Evolutionary conservation across 2,888 invertebrate species (phyloP).

Genomic region (Heliconius ethilla): DNA sequence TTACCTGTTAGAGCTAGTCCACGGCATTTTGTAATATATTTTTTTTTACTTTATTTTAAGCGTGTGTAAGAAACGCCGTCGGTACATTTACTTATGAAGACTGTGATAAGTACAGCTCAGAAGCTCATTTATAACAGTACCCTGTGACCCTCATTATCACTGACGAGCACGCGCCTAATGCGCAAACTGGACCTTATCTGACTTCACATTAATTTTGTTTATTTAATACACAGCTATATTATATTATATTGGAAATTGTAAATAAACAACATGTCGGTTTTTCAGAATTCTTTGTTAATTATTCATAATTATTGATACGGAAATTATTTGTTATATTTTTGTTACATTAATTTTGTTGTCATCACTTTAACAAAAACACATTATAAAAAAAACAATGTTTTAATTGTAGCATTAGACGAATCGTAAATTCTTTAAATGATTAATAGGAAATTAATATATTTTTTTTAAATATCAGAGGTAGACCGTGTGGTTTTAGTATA

Average conservation of each 20-base stretch:
- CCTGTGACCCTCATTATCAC: constrained; percentile 73
- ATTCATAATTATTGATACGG: neutral
- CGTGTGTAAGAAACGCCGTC: constrained; percentile 72
- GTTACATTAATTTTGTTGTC: neutral
- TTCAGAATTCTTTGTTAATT: constrained; percentile 11
- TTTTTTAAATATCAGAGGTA: neutral
- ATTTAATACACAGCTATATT: constrained; percentile 42
- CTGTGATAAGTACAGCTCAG: constrained; percentile 56
- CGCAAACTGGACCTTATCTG: constrained; percentile 51
- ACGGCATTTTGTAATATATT: constrained; percentile 67
- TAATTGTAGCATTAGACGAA: neutral
- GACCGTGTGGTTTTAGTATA: neutral
- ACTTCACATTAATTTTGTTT: constrained; percentile 48
- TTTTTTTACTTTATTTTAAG: constrained; percentile 73
- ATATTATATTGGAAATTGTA: constrained; percentile 39
- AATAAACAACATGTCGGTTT: constrained; percentile 35
- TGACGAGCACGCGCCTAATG: constrained; percentile 70
- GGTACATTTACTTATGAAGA: constrained; percentile 61
- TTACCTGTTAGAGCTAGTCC: constrained; percentile 79
- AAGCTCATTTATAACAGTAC: constrained; percentile 66
- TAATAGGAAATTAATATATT: neutral
- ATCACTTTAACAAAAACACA: too few species aligned
- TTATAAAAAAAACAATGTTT: too few species aligned
- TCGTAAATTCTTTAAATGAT: neutral
- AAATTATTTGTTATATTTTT: neutral